A percentile compares a stretch with the other conserved stretches of the same genome.
Conservation (phyloP, 2,113 vertebrate species). For the Pardalotus punctatus region DNA sequence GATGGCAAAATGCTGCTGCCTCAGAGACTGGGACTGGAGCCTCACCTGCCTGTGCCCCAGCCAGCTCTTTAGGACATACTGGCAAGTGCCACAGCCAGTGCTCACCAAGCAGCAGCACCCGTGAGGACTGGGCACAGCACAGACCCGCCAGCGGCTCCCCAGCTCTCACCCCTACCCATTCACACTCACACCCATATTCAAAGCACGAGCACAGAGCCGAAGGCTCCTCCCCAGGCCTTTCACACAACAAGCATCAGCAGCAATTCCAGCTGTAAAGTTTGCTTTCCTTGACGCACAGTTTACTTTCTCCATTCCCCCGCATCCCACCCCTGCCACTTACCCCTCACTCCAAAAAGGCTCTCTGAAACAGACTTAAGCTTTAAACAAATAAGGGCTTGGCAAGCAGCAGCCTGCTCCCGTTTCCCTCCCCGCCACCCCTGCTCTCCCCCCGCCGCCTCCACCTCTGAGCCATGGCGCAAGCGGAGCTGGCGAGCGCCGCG, state of each 20-base stretch:
- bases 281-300: constrained; percentile 55
- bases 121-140: fast-evolving
- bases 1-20: neutral
- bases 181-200: fast-evolving
- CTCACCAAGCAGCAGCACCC: fast-evolving
- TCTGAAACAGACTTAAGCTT: constrained; percentile 70
- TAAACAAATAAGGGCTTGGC: constrained; percentile 75
- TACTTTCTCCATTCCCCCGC: constrained; percentile 39
- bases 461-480: constrained; percentile 19
- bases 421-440: constrained; percentile 13
- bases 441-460: neutral
- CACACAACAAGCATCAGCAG: neutral
- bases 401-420: constrained; percentile 54
- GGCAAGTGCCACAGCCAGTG: neutral
- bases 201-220: fast-evolving
- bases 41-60: neutral
- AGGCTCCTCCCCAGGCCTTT: neutral
- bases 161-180: neutral
- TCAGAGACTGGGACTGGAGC: neutral
- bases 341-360: constrained; percentile 68
- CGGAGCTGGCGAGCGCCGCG: constrained; percentile 10
- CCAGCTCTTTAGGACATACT: fast-evolving
- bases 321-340: constrained; percentile 56
- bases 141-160: fast-evolving
- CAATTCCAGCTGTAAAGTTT: constrained; percentile 56